phyloP scores from a whole-genome alignment of 2,113 vertebrate species.

The Rhea americana region DNA sequence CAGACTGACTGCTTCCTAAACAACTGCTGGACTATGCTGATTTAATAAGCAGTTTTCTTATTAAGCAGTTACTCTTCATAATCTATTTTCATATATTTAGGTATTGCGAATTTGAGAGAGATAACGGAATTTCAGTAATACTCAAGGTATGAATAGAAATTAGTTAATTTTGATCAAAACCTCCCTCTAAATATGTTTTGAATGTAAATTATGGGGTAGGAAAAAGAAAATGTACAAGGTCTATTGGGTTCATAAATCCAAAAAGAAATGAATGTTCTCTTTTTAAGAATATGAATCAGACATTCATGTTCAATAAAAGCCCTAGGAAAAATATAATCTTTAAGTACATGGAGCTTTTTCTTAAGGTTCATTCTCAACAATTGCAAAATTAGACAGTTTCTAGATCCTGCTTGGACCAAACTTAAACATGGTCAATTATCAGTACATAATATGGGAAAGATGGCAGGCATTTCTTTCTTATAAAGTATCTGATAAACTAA shows the following conservation, averaged over 20 bases:
- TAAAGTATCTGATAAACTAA: background rate
- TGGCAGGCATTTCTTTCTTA: background rate
- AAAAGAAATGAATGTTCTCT: background rate
- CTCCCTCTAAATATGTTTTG: background rate
- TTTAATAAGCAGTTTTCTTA: conserved; percentile 39
- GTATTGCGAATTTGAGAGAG: conserved; percentile 11
- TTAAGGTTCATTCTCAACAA: background rate
- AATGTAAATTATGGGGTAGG: background rate
- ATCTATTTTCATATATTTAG: conserved; percentile 37
- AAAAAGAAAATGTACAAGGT: background rate
- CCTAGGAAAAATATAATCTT: background rate
- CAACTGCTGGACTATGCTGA: background rate
- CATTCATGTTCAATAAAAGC: background rate
- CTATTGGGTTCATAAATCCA: background rate
- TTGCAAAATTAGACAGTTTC: background rate
- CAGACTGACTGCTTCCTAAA: conserved; percentile 23
- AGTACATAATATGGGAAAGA: background rate
- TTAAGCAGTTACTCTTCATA: conserved; percentile 10
- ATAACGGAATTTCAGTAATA: background rate
- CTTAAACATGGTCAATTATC: background rate
- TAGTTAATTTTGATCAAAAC: conserved; percentile 12
- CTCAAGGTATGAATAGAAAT: conserved; percentile 7
- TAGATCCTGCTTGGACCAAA: background rate
- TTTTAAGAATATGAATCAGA: background rate
- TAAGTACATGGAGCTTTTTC: background rate